Conservation (phyloP, 2,797 vertebrate species). For the Pitangus sulphuratus region DNA sequence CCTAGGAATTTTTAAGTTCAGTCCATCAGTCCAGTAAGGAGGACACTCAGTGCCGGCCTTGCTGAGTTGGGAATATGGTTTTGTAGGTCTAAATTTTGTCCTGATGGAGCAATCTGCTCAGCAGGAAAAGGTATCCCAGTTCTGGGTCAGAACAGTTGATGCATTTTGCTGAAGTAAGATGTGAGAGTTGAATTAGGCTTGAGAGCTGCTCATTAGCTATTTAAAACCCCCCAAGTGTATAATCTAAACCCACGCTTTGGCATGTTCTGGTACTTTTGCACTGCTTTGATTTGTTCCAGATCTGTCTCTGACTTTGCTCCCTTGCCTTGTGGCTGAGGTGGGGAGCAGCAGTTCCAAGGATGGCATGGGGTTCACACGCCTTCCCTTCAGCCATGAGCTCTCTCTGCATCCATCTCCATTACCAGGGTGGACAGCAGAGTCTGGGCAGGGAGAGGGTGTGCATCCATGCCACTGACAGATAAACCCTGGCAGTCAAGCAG, state of each 20-base stretch:
- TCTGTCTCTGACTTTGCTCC: background rate
- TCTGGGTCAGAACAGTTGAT: background rate
- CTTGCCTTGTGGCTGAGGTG: background rate
- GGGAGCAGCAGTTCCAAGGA: background rate
- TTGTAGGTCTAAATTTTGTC: background rate
- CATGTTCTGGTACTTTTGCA: background rate
- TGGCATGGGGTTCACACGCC: accelerated
- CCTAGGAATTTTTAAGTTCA: background rate
- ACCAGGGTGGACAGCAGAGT: background rate
- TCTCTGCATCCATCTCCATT: background rate
- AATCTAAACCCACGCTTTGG: background rate
- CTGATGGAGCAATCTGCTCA: background rate
- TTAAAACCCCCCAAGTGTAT: background rate
- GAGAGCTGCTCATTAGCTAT: background rate
- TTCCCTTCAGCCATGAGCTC: accelerated
- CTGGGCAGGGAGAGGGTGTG: background rate
- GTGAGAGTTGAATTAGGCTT: background rate
- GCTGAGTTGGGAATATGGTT: background rate
- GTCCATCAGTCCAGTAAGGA: background rate
- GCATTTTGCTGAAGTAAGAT: background rate
- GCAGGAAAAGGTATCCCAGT: background rate
- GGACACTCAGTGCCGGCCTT: background rate
- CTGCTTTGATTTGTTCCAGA: background rate
- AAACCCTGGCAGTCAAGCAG: background rate
- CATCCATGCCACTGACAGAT: accelerated